These are phyloP conservation scores for Micrasema minimum DNA, from an alignment of 1,140 invertebrate species.

Conservation along the genomic window DNA sequence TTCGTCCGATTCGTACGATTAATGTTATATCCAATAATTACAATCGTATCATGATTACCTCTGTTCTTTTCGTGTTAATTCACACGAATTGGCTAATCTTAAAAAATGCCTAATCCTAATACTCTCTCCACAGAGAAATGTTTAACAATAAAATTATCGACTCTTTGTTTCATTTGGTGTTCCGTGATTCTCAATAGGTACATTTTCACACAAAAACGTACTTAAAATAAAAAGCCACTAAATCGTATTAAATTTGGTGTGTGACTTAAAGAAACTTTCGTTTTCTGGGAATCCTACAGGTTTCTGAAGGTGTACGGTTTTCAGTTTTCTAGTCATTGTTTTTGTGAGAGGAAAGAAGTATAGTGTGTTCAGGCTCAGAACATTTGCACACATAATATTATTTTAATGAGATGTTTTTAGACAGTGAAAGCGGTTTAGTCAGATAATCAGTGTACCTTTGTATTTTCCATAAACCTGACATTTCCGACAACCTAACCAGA, in stretches of 20 bases:
- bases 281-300: slow-evolving; percentile 23
- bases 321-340: slow-evolving; percentile 28
- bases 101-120: slow-evolving; percentile 8
- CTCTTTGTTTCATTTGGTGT: slow-evolving; percentile 25
- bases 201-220: slow-evolving; percentile 20
- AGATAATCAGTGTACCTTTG: too few relatives aligned
- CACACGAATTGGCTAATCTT: neutral
- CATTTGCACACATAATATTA: neutral
- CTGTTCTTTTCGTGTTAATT: slow-evolving; percentile 10
- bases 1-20: too few relatives aligned
- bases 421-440: slow-evolving; percentile 2
- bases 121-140: slow-evolving; percentile 28
- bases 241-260: slow-evolving; percentile 18
- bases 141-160: slow-evolving; percentile 43
- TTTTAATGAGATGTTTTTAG: slow-evolving; percentile 12
- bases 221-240: slow-evolving; percentile 2
- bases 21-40: too few relatives aligned
- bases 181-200: slow-evolving; percentile 10
- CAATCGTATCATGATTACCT: neutral
- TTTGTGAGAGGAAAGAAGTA: neutral
- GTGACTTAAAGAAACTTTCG: slow-evolving; percentile 4
- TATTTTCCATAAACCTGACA: neutral
- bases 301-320: slow-evolving; percentile 1
- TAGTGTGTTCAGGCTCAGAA: neutral
- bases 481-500: neutral